Evolutionary conservation across 2,797 vertebrate species (phyloP).

Genomic region (Sebastolobus altivelis): DNA sequence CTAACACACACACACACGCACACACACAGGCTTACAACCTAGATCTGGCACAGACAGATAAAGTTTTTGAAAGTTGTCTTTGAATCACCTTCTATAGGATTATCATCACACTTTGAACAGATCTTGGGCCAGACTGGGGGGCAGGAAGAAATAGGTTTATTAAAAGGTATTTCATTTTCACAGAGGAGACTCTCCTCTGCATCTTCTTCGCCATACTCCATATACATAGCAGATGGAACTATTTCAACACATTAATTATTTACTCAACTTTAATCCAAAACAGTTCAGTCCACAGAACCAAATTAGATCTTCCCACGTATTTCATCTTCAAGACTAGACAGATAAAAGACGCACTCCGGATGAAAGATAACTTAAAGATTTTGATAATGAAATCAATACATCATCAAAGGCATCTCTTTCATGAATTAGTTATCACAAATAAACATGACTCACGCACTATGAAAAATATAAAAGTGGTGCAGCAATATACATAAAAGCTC

Average conservation of each 20-base stretch:
- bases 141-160: constrained; percentile 56
- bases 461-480: constrained; percentile 48
- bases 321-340: constrained; percentile 68
- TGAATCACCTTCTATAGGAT: constrained; percentile 58
- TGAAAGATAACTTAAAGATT: constrained; percentile 80
- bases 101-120: constrained; percentile 49
- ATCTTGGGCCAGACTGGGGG: constrained; percentile 37
- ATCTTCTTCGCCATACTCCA: constrained; percentile 42
- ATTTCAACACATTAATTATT: constrained; percentile 82
- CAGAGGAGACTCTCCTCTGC: constrained; percentile 54
- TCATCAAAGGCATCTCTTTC: constrained; percentile 78
- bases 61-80: constrained; percentile 56
- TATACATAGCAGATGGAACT: constrained; percentile 66
- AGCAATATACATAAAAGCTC: constrained; percentile 58
- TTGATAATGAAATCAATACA: constrained; percentile 81
- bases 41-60: constrained; percentile 43
- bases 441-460: constrained; percentile 68
- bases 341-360: constrained; percentile 73
- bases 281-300: constrained; percentile 72
- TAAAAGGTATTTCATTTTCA: constrained; percentile 71
- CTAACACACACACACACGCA: constrained; percentile 1
- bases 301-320: constrained; percentile 77
- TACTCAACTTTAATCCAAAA: constrained; percentile 77
- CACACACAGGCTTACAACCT: constrained; percentile 2
- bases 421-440: constrained; percentile 84